phyloP scores from a whole-genome alignment of 2,797 vertebrate species.

The Coendou prehensilis region DNA sequence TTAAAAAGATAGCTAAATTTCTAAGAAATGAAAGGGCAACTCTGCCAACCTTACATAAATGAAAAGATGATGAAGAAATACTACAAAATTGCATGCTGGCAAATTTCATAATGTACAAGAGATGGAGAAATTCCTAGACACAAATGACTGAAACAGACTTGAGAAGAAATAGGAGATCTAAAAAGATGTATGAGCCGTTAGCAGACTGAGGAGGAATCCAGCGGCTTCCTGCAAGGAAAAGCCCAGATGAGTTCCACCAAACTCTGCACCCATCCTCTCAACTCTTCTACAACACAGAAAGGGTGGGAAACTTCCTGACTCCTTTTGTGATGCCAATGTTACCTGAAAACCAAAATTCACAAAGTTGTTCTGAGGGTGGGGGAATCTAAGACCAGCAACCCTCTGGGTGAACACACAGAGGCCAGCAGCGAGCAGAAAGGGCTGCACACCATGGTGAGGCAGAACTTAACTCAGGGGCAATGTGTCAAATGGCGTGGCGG shows the following conservation, averaged over 20 bases:
- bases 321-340: neutral
- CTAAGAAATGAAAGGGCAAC: neutral
- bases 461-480: neutral
- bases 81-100: neutral
- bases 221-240: neutral
- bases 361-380: neutral
- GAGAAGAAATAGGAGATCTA: neutral
- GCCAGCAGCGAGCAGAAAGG: neutral
- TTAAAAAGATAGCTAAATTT: neutral
- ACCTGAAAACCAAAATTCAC: neutral
- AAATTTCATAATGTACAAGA: neutral
- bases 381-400: neutral
- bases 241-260: neutral
- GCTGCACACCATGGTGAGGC: neutral
- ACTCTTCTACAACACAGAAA: neutral
- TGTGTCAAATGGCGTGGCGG: neutral
- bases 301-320: neutral
- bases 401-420: neutral
- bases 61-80: neutral
- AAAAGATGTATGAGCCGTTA: neutral
- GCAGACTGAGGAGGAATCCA: neutral
- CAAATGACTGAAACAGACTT: neutral
- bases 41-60: neutral
- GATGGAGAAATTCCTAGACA: neutral
- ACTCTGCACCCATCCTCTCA: neutral